Percentiles rank a stretch among this genome's conserved stretches.
These are phyloP conservation scores for Babyrousa celebensis DNA, from an alignment of 2,797 vertebrate genomes.

Conservation along the genomic window DNA sequence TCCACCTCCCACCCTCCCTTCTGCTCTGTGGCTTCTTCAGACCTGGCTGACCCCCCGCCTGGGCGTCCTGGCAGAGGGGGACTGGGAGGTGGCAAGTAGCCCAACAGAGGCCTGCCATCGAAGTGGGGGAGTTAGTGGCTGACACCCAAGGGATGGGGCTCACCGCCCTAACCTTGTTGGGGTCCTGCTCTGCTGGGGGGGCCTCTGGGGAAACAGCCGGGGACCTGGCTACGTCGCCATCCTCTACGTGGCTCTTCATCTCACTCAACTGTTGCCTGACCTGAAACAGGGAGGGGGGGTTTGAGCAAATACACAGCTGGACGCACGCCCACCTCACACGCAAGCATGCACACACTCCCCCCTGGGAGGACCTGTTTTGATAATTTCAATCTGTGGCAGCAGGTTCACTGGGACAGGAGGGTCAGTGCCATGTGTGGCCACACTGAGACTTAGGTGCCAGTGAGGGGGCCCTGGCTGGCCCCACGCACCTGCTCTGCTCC, in stretches of 20 bases:
- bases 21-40: neutral
- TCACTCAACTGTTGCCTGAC: constrained; percentile 95
- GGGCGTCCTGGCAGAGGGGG: neutral
- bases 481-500: neutral
- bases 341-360: neutral
- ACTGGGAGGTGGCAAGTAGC: neutral
- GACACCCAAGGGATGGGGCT: constrained; percentile 50
- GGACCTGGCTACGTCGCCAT: constrained; percentile 87
- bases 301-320: constrained; percentile 82
- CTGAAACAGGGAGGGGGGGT: constrained; percentile 93
- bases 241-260: constrained; percentile 92
- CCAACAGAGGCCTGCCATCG: neutral
- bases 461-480: neutral
- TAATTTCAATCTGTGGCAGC: neutral
- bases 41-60: too few species aligned
- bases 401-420: neutral
- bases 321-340: neutral
- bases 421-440: neutral
- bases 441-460: neutral
- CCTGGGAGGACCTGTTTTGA: neutral
- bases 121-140: neutral
- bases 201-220: constrained; percentile 91
- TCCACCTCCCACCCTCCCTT: neutral
- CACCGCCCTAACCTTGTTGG: constrained; percentile 92
- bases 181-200: constrained; percentile 83